A percentile compares a stretch with the other conserved stretches of the same genome.
phyloP scores from a whole-genome alignment of 2,113 vertebrate genomes.

The Pyrgilauda ruficollis region DNA sequence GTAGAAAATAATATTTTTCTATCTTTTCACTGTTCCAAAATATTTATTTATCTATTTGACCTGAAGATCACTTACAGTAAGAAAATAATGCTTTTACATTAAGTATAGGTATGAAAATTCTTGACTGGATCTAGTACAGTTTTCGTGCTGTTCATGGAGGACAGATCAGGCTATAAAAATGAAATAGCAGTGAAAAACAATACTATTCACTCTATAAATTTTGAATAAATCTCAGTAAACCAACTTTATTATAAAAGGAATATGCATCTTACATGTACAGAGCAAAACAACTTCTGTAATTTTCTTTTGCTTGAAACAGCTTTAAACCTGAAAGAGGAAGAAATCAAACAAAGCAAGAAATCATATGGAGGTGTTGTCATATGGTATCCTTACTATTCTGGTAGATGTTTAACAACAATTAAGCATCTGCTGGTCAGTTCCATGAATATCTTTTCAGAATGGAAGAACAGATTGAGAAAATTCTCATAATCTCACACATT shows the following conservation, averaged over 20 bases:
- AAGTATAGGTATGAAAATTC: not conserved
- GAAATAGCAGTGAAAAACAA: not conserved
- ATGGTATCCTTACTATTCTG: not conserved
- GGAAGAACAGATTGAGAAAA: not conserved
- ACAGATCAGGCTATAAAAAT: not conserved
- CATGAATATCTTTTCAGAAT: not conserved
- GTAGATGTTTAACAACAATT: not conserved
- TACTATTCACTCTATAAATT: not conserved
- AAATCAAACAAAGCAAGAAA: not conserved
- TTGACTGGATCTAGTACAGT: not conserved
- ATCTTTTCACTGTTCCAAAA: not conserved
- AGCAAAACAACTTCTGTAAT: not conserved
- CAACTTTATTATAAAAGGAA: not conserved
- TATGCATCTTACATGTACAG: not conserved
- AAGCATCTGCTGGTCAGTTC: not conserved
- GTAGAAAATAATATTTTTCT: not conserved
- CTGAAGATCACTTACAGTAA: not conserved
- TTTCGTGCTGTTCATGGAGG: not conserved
- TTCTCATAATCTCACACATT: not conserved
- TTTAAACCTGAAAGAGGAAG: not conserved
- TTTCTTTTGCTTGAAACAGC: not conserved
- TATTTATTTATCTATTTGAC: not conserved
- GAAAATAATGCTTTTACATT: fast-evolving
- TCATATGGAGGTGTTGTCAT: not conserved
- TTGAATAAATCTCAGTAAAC: not conserved